Evolutionary conservation across 2,888 invertebrate genomes (phyloP).

Genomic region (Epinotia demarniana): DNA sequence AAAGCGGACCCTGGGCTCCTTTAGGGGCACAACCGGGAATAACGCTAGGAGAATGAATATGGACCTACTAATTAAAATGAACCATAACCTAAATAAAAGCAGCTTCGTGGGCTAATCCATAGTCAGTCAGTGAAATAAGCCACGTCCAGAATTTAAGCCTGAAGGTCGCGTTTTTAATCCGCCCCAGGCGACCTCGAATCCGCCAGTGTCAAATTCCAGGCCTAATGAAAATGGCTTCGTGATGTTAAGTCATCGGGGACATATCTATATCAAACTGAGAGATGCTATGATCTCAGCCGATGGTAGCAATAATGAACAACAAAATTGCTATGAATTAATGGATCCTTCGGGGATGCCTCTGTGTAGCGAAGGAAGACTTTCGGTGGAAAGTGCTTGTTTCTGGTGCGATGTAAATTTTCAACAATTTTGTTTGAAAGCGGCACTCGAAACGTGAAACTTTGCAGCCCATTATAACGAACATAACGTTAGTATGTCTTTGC

Average conservation of each 20-base stretch:
- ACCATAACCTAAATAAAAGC: conserved; percentile 8
- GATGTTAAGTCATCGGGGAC: neutral
- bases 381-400: neutral
- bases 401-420: too few relatives aligned
- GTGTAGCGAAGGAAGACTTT: neutral
- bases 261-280: neutral
- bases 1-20: too few relatives aligned
- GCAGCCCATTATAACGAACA: too few relatives aligned
- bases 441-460: too few relatives aligned
- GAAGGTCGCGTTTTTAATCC: conserved; percentile 34
- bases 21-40: too few relatives aligned
- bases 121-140: conserved; percentile 26
- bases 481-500: too few relatives aligned
- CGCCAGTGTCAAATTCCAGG: conserved; percentile 3
- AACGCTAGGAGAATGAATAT: too few relatives aligned
- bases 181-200: conserved; percentile 11
- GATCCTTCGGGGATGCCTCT: neutral
- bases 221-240: neutral
- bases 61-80: neutral
- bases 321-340: neutral
- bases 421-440: too few relatives aligned
- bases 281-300: neutral
- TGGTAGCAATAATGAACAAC: neutral
- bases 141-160: conserved; percentile 19
- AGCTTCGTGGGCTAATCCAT: conserved; percentile 20